phyloP scores from a whole-genome alignment of 2,113 vertebrate species.

The Neomonachus schauinslandi region DNA sequence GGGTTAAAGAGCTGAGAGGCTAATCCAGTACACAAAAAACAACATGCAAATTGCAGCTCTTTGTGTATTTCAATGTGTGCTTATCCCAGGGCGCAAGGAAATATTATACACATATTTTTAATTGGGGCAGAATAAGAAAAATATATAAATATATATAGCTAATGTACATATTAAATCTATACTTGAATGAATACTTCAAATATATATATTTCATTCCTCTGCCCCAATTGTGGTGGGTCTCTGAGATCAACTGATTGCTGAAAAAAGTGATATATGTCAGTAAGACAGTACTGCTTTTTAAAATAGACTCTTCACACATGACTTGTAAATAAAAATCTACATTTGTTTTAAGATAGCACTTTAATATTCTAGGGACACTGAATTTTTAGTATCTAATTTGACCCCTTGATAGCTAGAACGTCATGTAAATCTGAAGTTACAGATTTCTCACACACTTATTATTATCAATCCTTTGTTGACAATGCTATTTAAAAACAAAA shows the following conservation, averaged over 20 bases:
- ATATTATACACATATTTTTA: background rate
- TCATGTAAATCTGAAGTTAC: conserved; percentile 3
- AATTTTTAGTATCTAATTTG: conserved; percentile 12
- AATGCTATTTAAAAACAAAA: background rate
- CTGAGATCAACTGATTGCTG: conserved; percentile 46
- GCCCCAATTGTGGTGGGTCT: background rate
- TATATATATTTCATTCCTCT: background rate
- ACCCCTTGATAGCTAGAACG: background rate
- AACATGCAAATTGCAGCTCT: conserved; percentile 72
- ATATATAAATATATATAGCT: background rate
- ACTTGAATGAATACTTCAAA: background rate
- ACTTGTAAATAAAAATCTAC: conserved; percentile 40
- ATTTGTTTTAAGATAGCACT: conserved; percentile 44
- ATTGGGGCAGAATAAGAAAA: background rate
- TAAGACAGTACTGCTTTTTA: conserved; percentile 29
- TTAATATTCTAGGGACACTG: background rate
- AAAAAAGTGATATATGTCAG: background rate
- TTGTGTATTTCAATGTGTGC: conserved; percentile 73
- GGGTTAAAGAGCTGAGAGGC: conserved; percentile 80
- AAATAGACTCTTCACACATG: conserved; percentile 39
- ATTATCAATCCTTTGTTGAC: background rate
- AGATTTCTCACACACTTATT: background rate
- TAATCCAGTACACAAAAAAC: conserved; percentile 78
- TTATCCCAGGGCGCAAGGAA: conserved; percentile 50
- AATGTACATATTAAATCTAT: background rate